Percentiles rank a stretch among this genome's conserved stretches.
These are phyloP conservation scores for Gymnodraco acuticeps DNA, from an alignment of 2,797 vertebrate genomes.

Conservation along the genomic window DNA sequence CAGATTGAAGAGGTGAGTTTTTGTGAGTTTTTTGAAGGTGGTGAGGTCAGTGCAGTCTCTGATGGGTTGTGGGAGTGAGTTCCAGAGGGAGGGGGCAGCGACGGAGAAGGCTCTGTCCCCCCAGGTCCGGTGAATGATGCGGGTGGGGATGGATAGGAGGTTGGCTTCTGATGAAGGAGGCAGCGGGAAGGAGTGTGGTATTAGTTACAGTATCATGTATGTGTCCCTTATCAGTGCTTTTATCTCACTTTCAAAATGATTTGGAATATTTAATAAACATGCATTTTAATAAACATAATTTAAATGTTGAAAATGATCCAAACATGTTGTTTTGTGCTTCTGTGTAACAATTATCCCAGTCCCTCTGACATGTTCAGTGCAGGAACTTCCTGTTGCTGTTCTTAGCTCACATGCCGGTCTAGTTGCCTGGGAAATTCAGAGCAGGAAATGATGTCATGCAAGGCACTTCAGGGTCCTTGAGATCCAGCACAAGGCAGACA, in stretches of 20 bases:
- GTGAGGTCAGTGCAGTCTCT: too few species aligned
- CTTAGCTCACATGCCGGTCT: slow-evolving; percentile 63
- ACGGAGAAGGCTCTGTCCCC: too few species aligned
- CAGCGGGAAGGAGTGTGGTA: too few species aligned
- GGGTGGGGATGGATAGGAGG: too few species aligned
- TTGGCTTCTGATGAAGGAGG: too few species aligned
- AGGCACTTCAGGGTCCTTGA: slow-evolving; percentile 55
- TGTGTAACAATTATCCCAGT: slow-evolving; percentile 40
- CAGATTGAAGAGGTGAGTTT: too few species aligned
- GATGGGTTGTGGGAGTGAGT: too few species aligned
- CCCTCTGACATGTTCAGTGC: slow-evolving; percentile 46
- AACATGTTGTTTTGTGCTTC: too few species aligned
- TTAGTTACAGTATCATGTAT: not conserved
- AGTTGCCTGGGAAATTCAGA: slow-evolving; percentile 70
- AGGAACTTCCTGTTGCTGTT: slow-evolving; percentile 73
- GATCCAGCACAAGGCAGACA: slow-evolving; percentile 42
- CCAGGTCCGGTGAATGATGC: too few species aligned
- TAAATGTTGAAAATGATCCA: not conserved
- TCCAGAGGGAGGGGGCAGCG: too few species aligned
- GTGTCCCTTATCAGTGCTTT: not conserved
- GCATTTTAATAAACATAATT: not conserved
- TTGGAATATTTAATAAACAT: not conserved
- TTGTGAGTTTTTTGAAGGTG: too few species aligned
- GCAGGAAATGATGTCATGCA: slow-evolving; percentile 78
- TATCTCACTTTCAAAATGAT: not conserved